Conservation (phyloP, 2,888 invertebrate genomes). For the Tiphia femorata region DNA sequence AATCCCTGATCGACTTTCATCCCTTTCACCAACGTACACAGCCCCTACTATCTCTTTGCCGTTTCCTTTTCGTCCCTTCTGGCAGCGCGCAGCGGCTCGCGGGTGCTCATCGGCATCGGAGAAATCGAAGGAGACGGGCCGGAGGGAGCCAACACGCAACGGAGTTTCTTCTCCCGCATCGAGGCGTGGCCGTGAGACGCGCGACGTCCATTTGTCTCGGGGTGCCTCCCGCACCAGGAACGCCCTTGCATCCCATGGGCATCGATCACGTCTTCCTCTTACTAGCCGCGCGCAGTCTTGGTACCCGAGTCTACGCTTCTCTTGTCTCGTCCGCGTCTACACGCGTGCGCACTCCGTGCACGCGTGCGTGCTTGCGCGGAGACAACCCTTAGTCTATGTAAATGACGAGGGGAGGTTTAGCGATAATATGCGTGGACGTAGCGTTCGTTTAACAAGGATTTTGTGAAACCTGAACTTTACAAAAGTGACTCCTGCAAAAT, state of each 20-base stretch:
- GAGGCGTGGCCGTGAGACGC: conserved; percentile 68
- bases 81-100: too few relatives aligned
- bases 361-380: too few relatives aligned
- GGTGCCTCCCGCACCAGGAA: conserved; percentile 69
- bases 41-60: too few relatives aligned
- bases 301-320: not conserved
- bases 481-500: too few relatives aligned
- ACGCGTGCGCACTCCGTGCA: conserved; percentile 12
- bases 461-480: too few relatives aligned
- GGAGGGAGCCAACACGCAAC: conserved; percentile 43
- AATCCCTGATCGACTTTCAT: too few relatives aligned
- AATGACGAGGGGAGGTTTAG: too few relatives aligned
- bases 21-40: too few relatives aligned
- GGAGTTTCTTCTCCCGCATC: conserved; percentile 52
- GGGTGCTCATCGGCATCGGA: conserved; percentile 16
- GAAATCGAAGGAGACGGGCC: conserved; percentile 17
- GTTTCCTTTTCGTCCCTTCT: too few relatives aligned
- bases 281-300: conserved; percentile 38
- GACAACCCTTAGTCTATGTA: too few relatives aligned
- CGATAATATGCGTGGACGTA: too few relatives aligned
- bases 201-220: conserved; percentile 70
- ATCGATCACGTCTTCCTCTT: conserved; percentile 69
- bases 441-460: too few relatives aligned
- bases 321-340: conserved; percentile 9
- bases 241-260: conserved; percentile 69